Evolutionary conservation across 2,888 invertebrate species (phyloP).

Genomic region (Entomobrya proxima): DNA sequence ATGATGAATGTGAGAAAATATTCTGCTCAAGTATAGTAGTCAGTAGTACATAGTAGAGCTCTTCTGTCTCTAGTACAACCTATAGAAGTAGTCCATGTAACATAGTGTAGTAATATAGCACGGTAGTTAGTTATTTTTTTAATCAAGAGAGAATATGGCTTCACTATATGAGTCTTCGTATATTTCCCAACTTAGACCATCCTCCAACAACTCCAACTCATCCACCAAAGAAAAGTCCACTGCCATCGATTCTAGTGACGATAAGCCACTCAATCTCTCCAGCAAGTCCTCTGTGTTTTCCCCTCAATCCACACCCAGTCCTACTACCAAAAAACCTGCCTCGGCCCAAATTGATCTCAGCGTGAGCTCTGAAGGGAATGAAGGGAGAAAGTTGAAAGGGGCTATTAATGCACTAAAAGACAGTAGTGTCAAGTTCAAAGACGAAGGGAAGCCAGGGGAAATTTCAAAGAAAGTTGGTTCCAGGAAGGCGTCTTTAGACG

Average conservation of each 20-base stretch:
- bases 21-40: neutral
- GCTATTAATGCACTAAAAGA: neutral
- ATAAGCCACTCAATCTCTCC: constrained; percentile 21
- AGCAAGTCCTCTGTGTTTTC: neutral
- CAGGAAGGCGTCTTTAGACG: neutral
- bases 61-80: too few species aligned
- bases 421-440: neutral
- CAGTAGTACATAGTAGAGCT: too few species aligned
- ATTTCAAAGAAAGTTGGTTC: neutral
- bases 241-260: constrained; percentile 21
- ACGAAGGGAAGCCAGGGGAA: neutral
- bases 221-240: neutral
- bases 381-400: neutral
- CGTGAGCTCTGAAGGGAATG: neutral
- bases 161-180: constrained; percentile 15
- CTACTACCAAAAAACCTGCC: neutral
- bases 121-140: neutral
- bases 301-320: neutral
- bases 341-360: constrained; percentile 43
- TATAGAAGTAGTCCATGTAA: too few species aligned
- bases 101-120: too few species aligned
- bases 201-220: neutral
- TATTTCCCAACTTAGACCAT: constrained; percentile 15
- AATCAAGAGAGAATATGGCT: neutral
- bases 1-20: constrained; percentile 21